Evolutionary conservation across 2,797 vertebrate genomes (phyloP), one percentile per base, ranked within the genome.

Genomic region (Bradypus variegatus): DNA sequence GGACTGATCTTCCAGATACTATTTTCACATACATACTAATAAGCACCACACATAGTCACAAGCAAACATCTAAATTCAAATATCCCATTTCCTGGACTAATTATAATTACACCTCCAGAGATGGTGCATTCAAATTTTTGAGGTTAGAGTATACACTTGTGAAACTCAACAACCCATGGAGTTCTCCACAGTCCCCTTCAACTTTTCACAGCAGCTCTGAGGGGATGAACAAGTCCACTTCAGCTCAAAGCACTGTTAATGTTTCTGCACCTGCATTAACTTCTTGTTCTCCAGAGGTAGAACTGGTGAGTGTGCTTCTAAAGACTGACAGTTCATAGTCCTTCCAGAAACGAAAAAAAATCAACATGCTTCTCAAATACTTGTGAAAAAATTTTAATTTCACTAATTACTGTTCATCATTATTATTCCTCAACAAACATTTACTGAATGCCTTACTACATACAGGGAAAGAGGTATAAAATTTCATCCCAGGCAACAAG

Each of bases 11-110:
- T 88, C 70, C 53, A 87, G 92, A 93, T 85, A 84, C 55, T 62
- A 81, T 31, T 38, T 27, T n/a, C 45, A 69, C 25, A 36, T 53
- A 85, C 45, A 23, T 36, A 87, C 77, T 81, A 78, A 69, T 89
- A 81, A 69, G 60, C 86, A 92, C 81, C 64, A 88, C 50, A 93
- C 36, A 80, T 9, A 76, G 29, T 87, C 82, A 93, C 58, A 88
- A 15, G 94, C 45, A 92, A 87, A 94, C 53, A 93, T 55, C 70
- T 93, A 91, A 93, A 93, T 36, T 89, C 89, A 93, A 76, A 45
- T 27, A 89, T 83, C 81, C 7, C 67, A 88, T 70, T 92, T 90
- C 81, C 82, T 91, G 50, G 41, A 91, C 65, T 85, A 86, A 90
- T 79, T 82, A 91, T 13, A 86, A 90, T 79, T 82, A 91, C 15